These are phyloP conservation scores for Mus musculus DNA, from an alignment of 2,113 vertebrate species.

Conservation along the genomic window GRCm39 chr7:111989501-111990000, in stretches of 20 bases:
- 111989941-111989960: slow-evolving; percentile 92
- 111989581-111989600: background rate
- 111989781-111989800: slow-evolving; percentile 88
- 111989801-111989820: slow-evolving; percentile 90
- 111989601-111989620: slow-evolving; percentile 17
- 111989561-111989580: slow-evolving; percentile 45
- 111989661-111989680: slow-evolving; percentile 67
- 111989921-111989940: slow-evolving; percentile 91
- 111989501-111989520: slow-evolving; percentile 80
- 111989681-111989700: slow-evolving; percentile 60
- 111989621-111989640: background rate
- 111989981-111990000: slow-evolving; percentile 90
- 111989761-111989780: slow-evolving; percentile 88
- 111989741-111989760: slow-evolving; percentile 87
- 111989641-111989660: slow-evolving; percentile 47
- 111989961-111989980: slow-evolving; percentile 90
- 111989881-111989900: slow-evolving; percentile 91
- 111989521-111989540: slow-evolving; percentile 82
- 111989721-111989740: slow-evolving; percentile 81
- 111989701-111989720: slow-evolving; percentile 78
- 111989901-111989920: slow-evolving; percentile 89
- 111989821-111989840: slow-evolving; percentile 92
- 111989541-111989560: slow-evolving; percentile 42
- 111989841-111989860: slow-evolving; percentile 88
- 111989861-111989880: slow-evolving; percentile 87